These are phyloP conservation scores for Hyles euphorbiae DNA, from an alignment of 1,140 invertebrate species.

Conservation along the genomic window DNA sequence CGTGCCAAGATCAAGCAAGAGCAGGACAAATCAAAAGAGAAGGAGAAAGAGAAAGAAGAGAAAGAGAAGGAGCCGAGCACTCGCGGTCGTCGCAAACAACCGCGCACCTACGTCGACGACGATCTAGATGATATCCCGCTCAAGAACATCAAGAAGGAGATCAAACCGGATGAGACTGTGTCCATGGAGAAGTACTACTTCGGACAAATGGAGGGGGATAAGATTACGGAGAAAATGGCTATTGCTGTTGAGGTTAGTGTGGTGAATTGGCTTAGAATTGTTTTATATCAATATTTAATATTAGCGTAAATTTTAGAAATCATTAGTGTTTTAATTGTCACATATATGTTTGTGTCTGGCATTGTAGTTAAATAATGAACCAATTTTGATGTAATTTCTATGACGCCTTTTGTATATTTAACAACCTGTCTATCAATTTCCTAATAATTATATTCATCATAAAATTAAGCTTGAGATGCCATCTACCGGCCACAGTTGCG, in stretches of 20 bases:
- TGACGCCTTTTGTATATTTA: too few relatives aligned
- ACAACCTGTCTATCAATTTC: too few relatives aligned
- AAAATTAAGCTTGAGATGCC: too few relatives aligned
- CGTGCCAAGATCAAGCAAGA: constrained; percentile 63
- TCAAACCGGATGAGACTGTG: constrained; percentile 56
- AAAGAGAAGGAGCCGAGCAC: constrained; percentile 30
- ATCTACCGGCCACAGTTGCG: too few relatives aligned
- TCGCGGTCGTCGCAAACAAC: constrained; percentile 38
- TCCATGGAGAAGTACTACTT: constrained; percentile 78
- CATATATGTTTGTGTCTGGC: too few relatives aligned
- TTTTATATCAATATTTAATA: too few relatives aligned
- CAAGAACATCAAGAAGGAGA: constrained; percentile 69
- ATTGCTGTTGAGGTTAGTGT: constrained; percentile 61
- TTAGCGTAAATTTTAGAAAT: too few relatives aligned
- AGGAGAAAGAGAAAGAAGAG: constrained; percentile 26
- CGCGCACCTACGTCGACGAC: constrained; percentile 49
- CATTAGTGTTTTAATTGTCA: too few relatives aligned
- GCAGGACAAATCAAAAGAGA: constrained; percentile 36
- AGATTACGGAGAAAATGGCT: constrained; percentile 27
- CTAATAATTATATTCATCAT: too few relatives aligned
- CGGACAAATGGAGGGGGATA: constrained; percentile 69
- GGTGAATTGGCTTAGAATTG: too few relatives aligned
- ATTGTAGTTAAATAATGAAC: too few relatives aligned
- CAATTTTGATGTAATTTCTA: too few relatives aligned
- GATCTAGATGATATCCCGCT: constrained; percentile 63